Evolutionary conservation across 1,140 invertebrate genomes (phyloP).

Genomic region (Drosophila nigrodunni): DNA sequence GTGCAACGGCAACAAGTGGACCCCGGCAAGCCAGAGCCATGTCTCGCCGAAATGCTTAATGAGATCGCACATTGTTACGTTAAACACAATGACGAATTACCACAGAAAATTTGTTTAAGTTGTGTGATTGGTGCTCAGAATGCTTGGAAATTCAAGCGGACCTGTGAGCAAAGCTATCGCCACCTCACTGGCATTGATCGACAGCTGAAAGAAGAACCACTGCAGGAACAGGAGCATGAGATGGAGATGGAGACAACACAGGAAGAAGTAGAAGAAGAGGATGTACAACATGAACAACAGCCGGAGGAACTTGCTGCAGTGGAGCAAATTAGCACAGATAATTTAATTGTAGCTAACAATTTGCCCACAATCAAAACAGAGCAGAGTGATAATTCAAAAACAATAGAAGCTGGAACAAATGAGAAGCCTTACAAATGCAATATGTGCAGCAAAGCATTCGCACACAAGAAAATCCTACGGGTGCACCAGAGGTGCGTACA

Average conservation of each 20-base stretch:
- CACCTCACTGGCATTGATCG: neutral
- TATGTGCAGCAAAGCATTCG: conserved; percentile 17
- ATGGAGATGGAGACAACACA: too few species aligned
- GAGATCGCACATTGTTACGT: conserved; percentile 26
- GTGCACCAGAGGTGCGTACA: conserved; percentile 16
- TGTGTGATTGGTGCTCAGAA: conserved; percentile 27
- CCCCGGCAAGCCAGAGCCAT: conserved; percentile 8
- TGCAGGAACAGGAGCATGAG: neutral
- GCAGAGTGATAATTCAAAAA: neutral
- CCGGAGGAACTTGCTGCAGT: too few species aligned
- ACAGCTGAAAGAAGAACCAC: neutral
- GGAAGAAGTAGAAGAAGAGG: neutral
- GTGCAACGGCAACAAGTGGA: neutral
- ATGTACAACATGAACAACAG: neutral
- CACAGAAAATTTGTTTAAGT: conserved; percentile 19
- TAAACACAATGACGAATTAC: conserved; percentile 8
- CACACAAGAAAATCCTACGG: conserved; percentile 3
- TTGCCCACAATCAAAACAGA: neutral
- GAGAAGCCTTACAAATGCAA: conserved; percentile 7
- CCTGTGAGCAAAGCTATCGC: conserved; percentile 16
- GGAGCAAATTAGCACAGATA: neutral
- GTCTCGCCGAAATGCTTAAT: conserved; percentile 29
- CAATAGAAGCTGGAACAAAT: neutral
- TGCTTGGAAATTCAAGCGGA: conserved; percentile 25
- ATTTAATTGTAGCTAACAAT: neutral